phyloP scores from a whole-genome alignment of 1,140 invertebrate genomes.

The Aphaenogaster floridana region DNA sequence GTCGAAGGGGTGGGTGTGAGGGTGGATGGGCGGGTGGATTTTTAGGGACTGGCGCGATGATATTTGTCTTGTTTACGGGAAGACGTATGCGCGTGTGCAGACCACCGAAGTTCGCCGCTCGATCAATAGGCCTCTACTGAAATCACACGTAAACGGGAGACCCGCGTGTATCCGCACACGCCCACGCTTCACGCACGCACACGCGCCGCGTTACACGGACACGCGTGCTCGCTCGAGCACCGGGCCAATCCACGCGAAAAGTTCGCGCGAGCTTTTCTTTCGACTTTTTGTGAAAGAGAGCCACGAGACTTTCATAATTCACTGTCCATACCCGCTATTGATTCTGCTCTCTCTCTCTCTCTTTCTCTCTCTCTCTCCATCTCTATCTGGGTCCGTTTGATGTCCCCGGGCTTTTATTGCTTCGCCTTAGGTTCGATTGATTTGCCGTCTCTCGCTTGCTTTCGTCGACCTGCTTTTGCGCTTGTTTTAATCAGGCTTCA shows the following conservation, averaged over 20 bases:
- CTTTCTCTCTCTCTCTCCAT: neutral
- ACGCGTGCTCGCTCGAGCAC: slow-evolving; percentile 44
- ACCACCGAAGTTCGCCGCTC: slow-evolving; percentile 82
- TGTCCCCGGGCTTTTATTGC: slow-evolving; percentile 45
- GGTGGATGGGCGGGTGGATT: slow-evolving; percentile 80
- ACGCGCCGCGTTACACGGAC: slow-evolving; percentile 36
- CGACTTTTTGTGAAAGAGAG: slow-evolving; percentile 51
- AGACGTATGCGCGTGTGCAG: slow-evolving; percentile 86
- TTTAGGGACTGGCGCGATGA: slow-evolving; percentile 83
- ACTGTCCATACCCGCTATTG: slow-evolving; percentile 60
- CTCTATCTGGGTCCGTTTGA: slow-evolving; percentile 43
- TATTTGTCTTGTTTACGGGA: slow-evolving; percentile 86
- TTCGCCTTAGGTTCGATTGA: slow-evolving; percentile 51
- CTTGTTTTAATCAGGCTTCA: slow-evolving; percentile 43
- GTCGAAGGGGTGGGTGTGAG: slow-evolving; percentile 44
- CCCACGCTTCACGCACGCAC: slow-evolving; percentile 40
- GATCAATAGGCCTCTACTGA: slow-evolving; percentile 87
- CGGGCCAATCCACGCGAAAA: slow-evolving; percentile 65
- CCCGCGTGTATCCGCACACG: slow-evolving; percentile 54
- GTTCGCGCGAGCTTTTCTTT: slow-evolving; percentile 71
- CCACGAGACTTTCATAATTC: slow-evolving; percentile 66
- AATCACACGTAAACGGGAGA: slow-evolving; percentile 81
- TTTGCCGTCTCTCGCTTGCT: slow-evolving; percentile 37
- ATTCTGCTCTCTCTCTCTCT: slow-evolving; percentile 51
- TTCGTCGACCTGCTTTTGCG: slow-evolving; percentile 29